These are phyloP conservation scores for Propsilocerus akamusi DNA, from an alignment of 1,140 invertebrate genomes.

Conservation along the genomic window DNA sequence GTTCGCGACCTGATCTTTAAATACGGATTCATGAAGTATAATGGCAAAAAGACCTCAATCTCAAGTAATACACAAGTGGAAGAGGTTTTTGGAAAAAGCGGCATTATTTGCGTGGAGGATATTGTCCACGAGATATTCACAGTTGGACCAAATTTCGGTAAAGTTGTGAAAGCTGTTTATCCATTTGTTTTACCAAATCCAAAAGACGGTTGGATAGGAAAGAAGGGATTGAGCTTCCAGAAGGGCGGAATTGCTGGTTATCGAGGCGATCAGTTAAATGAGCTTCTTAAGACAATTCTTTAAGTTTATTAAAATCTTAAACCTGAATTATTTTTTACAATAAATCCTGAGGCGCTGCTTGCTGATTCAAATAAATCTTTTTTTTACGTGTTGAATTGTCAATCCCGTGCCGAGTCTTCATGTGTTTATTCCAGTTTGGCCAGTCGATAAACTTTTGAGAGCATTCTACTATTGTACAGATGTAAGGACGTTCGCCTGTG, in stretches of 20 bases:
- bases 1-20: conserved; percentile 22
- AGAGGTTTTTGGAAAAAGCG: conserved; percentile 18
- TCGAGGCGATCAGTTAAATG: conserved; percentile 17
- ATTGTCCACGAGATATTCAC: conserved; percentile 24
- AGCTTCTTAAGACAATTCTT: conserved; percentile 10
- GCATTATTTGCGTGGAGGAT: conserved; percentile 22
- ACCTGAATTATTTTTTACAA: too few species aligned
- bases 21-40: conserved; percentile 19
- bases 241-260: conserved; percentile 22
- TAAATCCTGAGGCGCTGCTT: too few species aligned
- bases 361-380: too few species aligned
- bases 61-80: conserved; percentile 22
- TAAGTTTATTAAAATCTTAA: background rate
- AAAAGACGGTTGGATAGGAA: conserved; percentile 20
- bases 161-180: conserved; percentile 15
- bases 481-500: too few species aligned
- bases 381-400: too few species aligned
- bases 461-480: too few species aligned
- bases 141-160: conserved; percentile 19
- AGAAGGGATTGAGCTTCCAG: conserved; percentile 18
- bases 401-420: too few species aligned
- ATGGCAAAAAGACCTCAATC: conserved; percentile 19
- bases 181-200: conserved; percentile 18
- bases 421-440: too few species aligned
- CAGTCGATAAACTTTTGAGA: too few species aligned